phyloP scores from a whole-genome alignment of 2,797 vertebrate genomes.

The Ctenosaura bakeri region DNA sequence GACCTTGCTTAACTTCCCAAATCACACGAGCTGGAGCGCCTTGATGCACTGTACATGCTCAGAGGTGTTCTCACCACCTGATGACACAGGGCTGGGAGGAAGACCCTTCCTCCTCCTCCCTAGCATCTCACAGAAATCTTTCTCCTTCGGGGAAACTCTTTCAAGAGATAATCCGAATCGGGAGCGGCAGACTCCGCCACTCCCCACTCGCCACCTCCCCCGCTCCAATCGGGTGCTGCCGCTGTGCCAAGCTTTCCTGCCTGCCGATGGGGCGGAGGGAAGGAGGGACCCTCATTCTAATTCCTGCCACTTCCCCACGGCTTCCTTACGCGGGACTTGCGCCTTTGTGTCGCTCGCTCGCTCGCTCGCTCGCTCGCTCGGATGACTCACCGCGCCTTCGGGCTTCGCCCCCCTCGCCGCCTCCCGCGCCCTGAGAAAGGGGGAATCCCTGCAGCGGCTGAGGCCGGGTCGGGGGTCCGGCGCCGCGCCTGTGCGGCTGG shows the following conservation, averaged over 20 bases:
- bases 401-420: neutral
- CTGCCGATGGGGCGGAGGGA: neutral
- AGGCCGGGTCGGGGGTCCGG: too few species aligned
- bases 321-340: neutral
- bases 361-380: neutral
- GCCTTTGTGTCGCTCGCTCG: neutral
- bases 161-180: neutral
- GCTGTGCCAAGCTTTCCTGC: neutral
- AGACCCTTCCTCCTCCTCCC: neutral
- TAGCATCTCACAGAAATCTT: neutral
- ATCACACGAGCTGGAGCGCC: neutral
- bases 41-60: neutral
- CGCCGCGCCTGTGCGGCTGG: too few species aligned
- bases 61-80: neutral
- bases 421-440: neutral
- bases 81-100: neutral
- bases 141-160: neutral
- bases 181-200: neutral
- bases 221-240: neutral
- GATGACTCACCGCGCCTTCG: constrained; percentile 21
- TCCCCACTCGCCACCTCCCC: neutral
- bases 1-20: neutral
- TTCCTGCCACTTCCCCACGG: neutral
- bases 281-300: neutral
- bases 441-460: neutral